A percentile compares a stretch with the other conserved stretches of the same genome.
phyloP scores from a whole-genome alignment of 2,797 vertebrate genomes.

The Cottoperca gobio region DNA sequence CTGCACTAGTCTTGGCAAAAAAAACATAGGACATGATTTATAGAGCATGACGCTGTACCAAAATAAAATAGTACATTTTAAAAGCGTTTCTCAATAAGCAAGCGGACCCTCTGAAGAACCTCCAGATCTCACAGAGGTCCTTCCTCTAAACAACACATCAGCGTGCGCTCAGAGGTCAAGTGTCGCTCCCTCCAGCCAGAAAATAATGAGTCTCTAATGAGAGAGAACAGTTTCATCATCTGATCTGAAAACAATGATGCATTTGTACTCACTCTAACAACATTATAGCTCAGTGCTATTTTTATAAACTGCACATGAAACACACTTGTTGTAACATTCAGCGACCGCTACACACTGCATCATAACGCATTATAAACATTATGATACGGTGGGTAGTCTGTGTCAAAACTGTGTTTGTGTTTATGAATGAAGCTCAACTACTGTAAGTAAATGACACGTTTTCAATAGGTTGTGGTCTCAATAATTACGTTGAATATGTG shows the following conservation, averaged over 20 bases:
- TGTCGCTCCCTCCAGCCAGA: background rate
- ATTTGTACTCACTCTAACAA: conserved; percentile 36
- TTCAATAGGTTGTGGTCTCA: background rate
- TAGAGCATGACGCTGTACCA: no score
- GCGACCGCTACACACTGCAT: background rate
- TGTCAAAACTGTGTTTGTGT: background rate
- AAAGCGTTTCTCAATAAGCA: background rate
- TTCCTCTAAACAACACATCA: background rate
- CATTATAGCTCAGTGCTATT: conserved; percentile 15
- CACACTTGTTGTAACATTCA: background rate
- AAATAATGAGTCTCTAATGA: conserved; percentile 57
- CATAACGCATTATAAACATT: background rate
- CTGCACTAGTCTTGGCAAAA: no score
- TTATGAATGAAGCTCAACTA: background rate
- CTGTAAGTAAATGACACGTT: background rate
- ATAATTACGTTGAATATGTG: background rate
- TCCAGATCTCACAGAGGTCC: background rate
- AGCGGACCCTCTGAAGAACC: background rate
- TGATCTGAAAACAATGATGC: conserved; percentile 39
- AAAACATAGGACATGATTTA: no score
- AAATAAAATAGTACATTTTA: no score
- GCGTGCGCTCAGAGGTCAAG: background rate
- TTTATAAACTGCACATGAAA: background rate
- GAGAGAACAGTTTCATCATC: conserved; percentile 13
- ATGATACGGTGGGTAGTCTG: no score